Evolutionary conservation across 1,140 invertebrate genomes (phyloP).

Genomic region (Heliconius hermathena): DNA sequence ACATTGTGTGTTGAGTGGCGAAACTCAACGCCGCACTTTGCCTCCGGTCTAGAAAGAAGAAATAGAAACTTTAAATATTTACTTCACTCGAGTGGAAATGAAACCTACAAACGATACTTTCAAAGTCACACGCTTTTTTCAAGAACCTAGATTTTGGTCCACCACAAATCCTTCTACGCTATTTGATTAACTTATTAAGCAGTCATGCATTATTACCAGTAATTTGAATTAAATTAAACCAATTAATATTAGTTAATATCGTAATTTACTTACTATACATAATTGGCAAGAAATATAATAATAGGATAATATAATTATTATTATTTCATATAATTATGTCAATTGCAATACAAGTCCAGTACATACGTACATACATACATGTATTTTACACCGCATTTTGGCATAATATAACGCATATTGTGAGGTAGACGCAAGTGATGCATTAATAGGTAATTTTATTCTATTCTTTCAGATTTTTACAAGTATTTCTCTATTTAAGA

Average conservation of each 20-base stretch:
- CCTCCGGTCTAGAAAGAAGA: too few species aligned
- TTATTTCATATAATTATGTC: neutral
- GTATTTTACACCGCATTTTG: neutral
- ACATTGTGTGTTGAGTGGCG: too few species aligned
- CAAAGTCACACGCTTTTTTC: too few species aligned
- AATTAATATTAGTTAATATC: constrained; percentile 6
- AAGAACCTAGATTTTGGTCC: neutral
- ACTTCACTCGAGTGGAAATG: too few species aligned
- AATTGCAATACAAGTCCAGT: neutral
- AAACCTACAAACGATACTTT: too few species aligned
- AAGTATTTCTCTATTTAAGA: too few species aligned
- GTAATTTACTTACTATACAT: neutral
- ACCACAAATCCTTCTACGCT: neutral
- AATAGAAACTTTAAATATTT: too few species aligned
- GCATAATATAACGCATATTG: too few species aligned
- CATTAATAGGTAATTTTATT: too few species aligned
- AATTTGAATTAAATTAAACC: neutral
- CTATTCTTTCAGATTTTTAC: too few species aligned
- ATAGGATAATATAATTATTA: neutral
- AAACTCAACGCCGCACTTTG: too few species aligned
- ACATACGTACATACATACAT: neutral
- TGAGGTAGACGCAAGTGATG: too few species aligned
- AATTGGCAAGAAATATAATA: neutral
- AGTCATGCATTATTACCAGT: neutral
- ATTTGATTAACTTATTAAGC: neutral